Percentiles rank a stretch among this genome's conserved stretches.
These are phyloP conservation scores for Meleagris gallopavo DNA, from an alignment of 2,113 vertebrate species.

Conservation along the genomic window DNA sequence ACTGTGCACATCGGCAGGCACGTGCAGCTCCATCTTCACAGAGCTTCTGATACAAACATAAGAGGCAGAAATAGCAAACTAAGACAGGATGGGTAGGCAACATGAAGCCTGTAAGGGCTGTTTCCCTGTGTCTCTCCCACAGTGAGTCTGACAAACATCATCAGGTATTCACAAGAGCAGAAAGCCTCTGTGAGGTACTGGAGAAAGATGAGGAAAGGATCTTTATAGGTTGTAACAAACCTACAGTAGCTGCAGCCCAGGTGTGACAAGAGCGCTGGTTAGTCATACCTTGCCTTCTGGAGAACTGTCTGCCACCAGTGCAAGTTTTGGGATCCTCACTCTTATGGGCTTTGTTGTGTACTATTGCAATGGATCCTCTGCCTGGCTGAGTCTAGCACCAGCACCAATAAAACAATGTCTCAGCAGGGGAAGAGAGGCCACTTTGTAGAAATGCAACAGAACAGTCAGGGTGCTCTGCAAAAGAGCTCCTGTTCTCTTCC, in stretches of 20 bases:
- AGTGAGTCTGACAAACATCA: background rate
- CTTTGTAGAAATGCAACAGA: background rate
- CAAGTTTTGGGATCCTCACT: accelerated
- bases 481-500: background rate
- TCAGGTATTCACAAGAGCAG: background rate
- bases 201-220: background rate
- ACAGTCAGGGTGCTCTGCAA: too few species aligned
- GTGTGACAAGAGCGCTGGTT: background rate
- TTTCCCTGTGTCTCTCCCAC: background rate
- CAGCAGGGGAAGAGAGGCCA: background rate
- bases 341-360: accelerated
- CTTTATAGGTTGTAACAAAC: background rate
- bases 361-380: background rate
- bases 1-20: background rate
- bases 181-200: background rate
- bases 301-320: background rate
- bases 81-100: background rate
- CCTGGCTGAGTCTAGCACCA: background rate
- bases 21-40: accelerated
- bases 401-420: background rate
- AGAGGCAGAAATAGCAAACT: background rate
- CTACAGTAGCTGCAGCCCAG: background rate
- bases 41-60: background rate
- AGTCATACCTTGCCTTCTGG: background rate
- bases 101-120: background rate